A percentile compares a stretch with the other conserved stretches of the same genome.
These are phyloP conservation scores for Epizoanthus ramosus DNA, from an alignment of 92 coral and sea anemone genomes.

Conservation along the genomic window DNA sequence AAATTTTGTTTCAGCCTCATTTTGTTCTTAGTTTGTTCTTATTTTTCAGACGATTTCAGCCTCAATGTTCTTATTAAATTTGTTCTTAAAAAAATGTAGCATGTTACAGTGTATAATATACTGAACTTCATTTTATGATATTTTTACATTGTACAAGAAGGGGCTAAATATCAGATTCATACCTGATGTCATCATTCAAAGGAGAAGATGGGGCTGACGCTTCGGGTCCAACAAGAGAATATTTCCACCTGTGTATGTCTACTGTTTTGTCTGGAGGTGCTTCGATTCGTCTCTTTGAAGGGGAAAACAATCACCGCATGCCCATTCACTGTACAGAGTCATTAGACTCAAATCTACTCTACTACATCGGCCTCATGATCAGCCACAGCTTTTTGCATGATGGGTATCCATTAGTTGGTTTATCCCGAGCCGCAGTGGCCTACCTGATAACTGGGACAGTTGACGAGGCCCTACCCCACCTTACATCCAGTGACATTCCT, in stretches of 20 bases:
- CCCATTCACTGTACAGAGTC: constrained; percentile 61
- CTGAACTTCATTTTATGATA: too few species aligned
- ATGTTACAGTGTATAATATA: too few species aligned
- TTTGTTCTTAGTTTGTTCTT: too few species aligned
- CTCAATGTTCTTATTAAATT: too few species aligned
- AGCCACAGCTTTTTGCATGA: constrained; percentile 56
- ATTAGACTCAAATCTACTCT: constrained; percentile 48
- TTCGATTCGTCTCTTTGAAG: constrained; percentile 51
- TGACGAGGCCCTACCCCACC: constrained; percentile 57
- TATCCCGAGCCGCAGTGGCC: constrained; percentile 60
- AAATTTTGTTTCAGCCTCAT: too few species aligned
- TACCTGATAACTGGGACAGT: constrained; percentile 43
- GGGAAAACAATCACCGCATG: constrained; percentile 55
- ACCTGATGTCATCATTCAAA: constrained; percentile 57
- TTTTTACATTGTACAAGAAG: constrained; percentile 58
- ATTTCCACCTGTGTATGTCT: constrained; percentile 49
- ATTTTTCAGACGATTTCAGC: too few species aligned
- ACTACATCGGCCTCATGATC: constrained; percentile 59
- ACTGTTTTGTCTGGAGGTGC: constrained; percentile 44
- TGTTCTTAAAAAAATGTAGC: too few species aligned
- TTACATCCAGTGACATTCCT: constrained; percentile 49
- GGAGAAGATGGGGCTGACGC: constrained; percentile 69
- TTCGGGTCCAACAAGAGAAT: constrained; percentile 62
- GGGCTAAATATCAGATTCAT: constrained; percentile 28
- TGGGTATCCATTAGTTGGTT: constrained; percentile 61